Percentiles rank a stretch among this genome's conserved stretches.
These are phyloP conservation scores for Blennius ocellaris DNA, from an alignment of 2,113 vertebrate species.

Conservation along the genomic window DNA sequence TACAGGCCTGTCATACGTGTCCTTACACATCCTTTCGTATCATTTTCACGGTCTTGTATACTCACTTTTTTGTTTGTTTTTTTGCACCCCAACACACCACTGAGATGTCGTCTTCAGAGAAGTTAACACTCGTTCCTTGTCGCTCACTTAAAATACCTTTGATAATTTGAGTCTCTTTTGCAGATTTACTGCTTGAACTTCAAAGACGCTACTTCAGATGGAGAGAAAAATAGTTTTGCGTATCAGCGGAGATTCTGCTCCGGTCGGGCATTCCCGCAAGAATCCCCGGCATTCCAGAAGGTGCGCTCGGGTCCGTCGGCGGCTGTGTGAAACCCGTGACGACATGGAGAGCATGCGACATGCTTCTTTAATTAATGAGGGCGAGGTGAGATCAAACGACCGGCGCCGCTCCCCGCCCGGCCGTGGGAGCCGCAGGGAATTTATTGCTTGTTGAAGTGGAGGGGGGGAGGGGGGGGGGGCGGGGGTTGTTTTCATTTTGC, in stretches of 20 bases:
- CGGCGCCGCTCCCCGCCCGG: constrained; percentile 45
- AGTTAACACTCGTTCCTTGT: too few species aligned
- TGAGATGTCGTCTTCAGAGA: too few species aligned
- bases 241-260: constrained; percentile 66
- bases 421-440: constrained; percentile 10
- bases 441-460: constrained; percentile 3
- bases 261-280: constrained; percentile 63
- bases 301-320: constrained; percentile 36
- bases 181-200: constrained; percentile 51
- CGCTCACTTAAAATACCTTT: too few species aligned
- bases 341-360: constrained; percentile 56
- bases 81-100: too few species aligned
- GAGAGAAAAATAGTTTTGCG: constrained; percentile 53
- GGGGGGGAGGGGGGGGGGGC: background rate
- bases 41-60: too few species aligned
- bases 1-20: too few species aligned
- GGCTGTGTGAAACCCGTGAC: constrained; percentile 65
- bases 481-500: constrained; percentile 28
- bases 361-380: constrained; percentile 76
- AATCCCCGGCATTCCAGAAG: constrained; percentile 75
- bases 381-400: constrained; percentile 68
- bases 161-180: too few species aligned
- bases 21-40: too few species aligned
- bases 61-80: too few species aligned
- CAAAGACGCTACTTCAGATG: constrained; percentile 54